Evolutionary conservation across 1,140 invertebrate species (phyloP).

Genomic region (Zaprionus taronus): DNA sequence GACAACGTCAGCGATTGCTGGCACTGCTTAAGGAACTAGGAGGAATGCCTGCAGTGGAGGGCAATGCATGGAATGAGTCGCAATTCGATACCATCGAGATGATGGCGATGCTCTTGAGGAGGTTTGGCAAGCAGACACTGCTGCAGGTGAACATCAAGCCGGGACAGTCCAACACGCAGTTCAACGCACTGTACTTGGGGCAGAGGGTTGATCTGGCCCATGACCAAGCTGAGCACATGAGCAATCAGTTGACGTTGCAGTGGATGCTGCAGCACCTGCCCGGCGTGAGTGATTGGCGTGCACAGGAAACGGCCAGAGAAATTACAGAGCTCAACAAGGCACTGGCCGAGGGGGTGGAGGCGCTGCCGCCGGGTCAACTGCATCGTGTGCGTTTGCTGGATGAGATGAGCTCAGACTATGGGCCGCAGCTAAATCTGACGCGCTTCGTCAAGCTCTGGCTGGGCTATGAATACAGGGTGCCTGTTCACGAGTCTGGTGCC

Average conservation of each 20-base stretch:
- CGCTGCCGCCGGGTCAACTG: constrained; percentile 48
- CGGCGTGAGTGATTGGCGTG: constrained; percentile 38
- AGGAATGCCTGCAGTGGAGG: constrained; percentile 90
- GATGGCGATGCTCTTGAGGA: constrained; percentile 86
- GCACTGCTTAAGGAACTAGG: constrained; percentile 87
- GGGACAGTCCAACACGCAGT: constrained; percentile 61
- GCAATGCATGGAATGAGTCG: constrained; percentile 86
- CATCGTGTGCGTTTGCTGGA: constrained; percentile 54
- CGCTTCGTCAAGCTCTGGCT: constrained; percentile 64
- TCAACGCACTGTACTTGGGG: constrained; percentile 67
- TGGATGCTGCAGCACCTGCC: constrained; percentile 42
- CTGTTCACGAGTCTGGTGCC: constrained; percentile 69
- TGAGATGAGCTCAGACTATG: constrained; percentile 60
- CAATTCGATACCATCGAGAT: constrained; percentile 88
- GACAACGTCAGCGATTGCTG: constrained; percentile 86
- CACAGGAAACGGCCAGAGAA: constrained; percentile 41
- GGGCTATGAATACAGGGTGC: constrained; percentile 60
- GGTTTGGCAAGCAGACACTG: constrained; percentile 86
- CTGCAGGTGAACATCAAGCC: constrained; percentile 57
- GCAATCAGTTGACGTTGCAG: constrained; percentile 17
- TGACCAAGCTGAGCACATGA: constrained; percentile 29
- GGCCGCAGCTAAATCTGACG: constrained; percentile 79
- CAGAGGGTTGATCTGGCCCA: constrained; percentile 50
- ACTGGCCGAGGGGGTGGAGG: constrained; percentile 36
- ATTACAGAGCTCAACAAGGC: constrained; percentile 33